Conservation (phyloP, 2,888 invertebrate genomes). For the Zaprionus lineosus region DNA sequence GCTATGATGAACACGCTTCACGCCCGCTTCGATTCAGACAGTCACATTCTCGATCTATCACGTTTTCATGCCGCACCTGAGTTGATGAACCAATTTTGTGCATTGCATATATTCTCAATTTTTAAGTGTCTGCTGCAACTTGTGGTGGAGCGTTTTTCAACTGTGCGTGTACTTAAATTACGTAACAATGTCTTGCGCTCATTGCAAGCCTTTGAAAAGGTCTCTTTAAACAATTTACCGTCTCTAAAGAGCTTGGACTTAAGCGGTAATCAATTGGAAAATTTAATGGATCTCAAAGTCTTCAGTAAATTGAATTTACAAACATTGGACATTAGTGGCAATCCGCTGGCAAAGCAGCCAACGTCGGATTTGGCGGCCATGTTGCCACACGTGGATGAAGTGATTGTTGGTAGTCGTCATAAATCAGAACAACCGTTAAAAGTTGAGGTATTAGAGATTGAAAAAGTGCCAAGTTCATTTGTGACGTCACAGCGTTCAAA, state of each 20-base stretch:
- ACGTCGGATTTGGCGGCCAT: neutral
- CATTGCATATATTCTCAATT: constrained; percentile 18
- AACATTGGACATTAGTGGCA: constrained; percentile 17
- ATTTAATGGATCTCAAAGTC: constrained; percentile 21
- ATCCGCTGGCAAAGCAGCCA: constrained; percentile 21
- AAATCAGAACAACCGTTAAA: neutral
- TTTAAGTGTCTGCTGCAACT: constrained; percentile 13
- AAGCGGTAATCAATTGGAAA: constrained; percentile 28
- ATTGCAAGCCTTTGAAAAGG: constrained; percentile 16
- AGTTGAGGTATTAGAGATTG: too few species aligned
- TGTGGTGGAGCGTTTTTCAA: neutral
- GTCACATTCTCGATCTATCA: constrained; percentile 15
- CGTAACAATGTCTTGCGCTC: constrained; percentile 39
- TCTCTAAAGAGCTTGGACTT: constrained; percentile 36
- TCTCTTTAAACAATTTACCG: neutral
- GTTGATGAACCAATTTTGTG: constrained; percentile 12
- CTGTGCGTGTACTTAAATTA: constrained; percentile 16
- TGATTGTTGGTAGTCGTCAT: neutral
- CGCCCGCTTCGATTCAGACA: constrained; percentile 7
- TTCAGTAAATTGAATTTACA: constrained; percentile 2
- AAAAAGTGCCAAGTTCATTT: too few species aligned
- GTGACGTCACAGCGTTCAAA: too few species aligned
- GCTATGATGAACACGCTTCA: constrained; percentile 5
- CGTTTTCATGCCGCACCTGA: constrained; percentile 34
- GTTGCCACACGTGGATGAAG: constrained; percentile 20